These are phyloP conservation scores for Ellobium chinense DNA, from an alignment of 2,888 invertebrate species.

Conservation along the genomic window DNA sequence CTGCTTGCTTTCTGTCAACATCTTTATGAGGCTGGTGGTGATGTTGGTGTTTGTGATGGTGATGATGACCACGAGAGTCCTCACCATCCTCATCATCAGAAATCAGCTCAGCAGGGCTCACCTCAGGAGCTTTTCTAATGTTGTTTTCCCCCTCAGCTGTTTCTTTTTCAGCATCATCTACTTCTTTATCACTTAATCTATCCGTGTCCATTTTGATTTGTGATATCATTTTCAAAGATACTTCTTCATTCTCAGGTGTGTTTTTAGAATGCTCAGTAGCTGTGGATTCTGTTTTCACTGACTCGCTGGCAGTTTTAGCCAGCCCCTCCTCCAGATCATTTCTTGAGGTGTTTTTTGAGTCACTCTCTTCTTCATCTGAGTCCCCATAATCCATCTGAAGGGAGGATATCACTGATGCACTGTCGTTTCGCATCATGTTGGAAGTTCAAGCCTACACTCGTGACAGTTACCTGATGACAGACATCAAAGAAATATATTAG, in stretches of 20 bases:
- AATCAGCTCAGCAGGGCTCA: conserved; percentile 62
- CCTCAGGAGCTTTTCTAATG: conserved; percentile 1
- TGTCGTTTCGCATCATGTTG: conserved; percentile 63
- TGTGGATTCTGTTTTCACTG: not conserved
- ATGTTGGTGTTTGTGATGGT: not conserved
- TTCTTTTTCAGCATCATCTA: not conserved
- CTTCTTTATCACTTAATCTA: not conserved
- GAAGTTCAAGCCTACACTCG: too few relatives aligned
- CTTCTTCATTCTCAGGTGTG: not conserved
- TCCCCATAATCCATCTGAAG: conserved; percentile 56
- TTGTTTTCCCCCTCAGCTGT: not conserved
- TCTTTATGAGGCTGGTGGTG: conserved; percentile 14
- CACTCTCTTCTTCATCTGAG: conserved; percentile 53
- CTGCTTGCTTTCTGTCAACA: conserved; percentile 8
- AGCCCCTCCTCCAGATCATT: not conserved
- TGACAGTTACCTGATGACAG: too few relatives aligned
- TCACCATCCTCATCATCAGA: conserved; percentile 68
- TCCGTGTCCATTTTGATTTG: not conserved
- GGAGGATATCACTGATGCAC: conserved; percentile 64
- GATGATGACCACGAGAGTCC: conserved; percentile 20
- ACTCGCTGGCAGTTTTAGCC: not conserved
- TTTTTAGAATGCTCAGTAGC: not conserved
- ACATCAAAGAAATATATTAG: too few relatives aligned
- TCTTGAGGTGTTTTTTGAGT: conserved; percentile 18
- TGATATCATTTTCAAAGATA: not conserved